Evolutionary conservation across 2,797 vertebrate genomes (phyloP), one percentile per base, ranked within the genome.

Genomic region (Echiichthys vipera): DNA sequence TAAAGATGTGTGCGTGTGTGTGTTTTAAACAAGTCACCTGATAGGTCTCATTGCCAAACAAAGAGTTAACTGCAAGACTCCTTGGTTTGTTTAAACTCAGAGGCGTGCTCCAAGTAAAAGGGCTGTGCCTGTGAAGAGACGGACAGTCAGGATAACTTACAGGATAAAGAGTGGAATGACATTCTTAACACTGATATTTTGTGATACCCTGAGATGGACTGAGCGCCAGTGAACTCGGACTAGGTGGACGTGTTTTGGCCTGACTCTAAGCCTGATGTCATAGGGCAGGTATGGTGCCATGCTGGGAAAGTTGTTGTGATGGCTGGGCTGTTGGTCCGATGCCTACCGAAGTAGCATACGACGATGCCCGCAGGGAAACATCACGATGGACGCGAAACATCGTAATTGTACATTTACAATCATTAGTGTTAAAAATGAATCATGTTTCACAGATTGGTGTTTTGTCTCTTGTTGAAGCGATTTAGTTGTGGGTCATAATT

Each of bases 241-340:
- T 56, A 58, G 65, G 46, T 56, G 65, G 56, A 59, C n/a, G 30
- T 42, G 39, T 56, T 54, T 42, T 75, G 53, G 61, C 29, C 90
- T 84, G 75, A 71, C 63, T 55, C 62, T 76, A 30, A 85, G 78
- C 42, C 69, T 70, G 30, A 58, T 89, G 67, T 88, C 75, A 76
- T 10, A 42, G 74, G 45, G 83, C 88, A 89, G 91, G 93, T 94
- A 90, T 30, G 75, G 55, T 29, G 15, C 10, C 47, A 17, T 17
- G 36, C 14, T 27, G 32, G 22, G 18, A 18, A 22, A 12, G n/a
- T 10, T 34, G 20, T 34, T 11, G 27, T n/a, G 39, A 36, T n/a
- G n/a, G n/a, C n/a, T n/a, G n/a, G n/a, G n/a, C n/a, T n/a, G n/a
- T n/a, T n/a, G n/a, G n/a, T n/a, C n/a, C n/a, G n/a, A n/a, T n/a